Conservation (phyloP, 1,140 invertebrate genomes). For the Drosophila nigrodunni region DNA sequence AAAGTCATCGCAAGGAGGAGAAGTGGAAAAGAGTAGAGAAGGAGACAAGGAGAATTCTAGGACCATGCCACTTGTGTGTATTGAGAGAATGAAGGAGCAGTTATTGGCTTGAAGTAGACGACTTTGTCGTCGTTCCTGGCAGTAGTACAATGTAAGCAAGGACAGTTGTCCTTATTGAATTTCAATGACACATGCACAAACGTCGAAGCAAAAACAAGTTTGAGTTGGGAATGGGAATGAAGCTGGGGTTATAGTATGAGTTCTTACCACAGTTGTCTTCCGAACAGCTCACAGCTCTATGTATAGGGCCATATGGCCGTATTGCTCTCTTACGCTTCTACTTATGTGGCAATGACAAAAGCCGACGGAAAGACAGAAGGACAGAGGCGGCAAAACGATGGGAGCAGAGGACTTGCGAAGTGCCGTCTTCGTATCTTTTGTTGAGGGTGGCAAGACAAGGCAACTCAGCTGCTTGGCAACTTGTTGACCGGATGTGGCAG, state of each 20-base stretch:
- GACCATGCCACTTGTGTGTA: conserved; percentile 19
- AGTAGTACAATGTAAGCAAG: conserved; percentile 32
- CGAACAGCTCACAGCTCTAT: conserved; percentile 4
- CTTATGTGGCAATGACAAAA: conserved; percentile 72
- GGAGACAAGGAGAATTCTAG: not conserved
- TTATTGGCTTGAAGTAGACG: conserved; percentile 71
- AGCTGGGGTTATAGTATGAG: not conserved
- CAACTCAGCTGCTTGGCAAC: conserved; percentile 50
- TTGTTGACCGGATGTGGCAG: conserved; percentile 65
- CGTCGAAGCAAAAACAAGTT: conserved; percentile 5
- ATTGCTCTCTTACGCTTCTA: conserved; percentile 39
- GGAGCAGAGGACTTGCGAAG: conserved; percentile 26
- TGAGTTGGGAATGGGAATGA: conserved; percentile 13
- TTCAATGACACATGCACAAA: conserved; percentile 69
- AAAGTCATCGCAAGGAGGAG: conserved; percentile 57
- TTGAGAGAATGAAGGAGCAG: conserved; percentile 63
- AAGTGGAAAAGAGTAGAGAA: not conserved
- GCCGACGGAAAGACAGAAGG: conserved; percentile 20
- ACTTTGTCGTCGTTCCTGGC: conserved; percentile 25
- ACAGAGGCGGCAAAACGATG: not conserved
- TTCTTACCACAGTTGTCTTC: conserved; percentile 27
- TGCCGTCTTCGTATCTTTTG: conserved; percentile 40
- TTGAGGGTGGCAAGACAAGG: conserved; percentile 28
- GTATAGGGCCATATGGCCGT: conserved; percentile 26
- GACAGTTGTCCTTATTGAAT: conserved; percentile 78